A percentile compares a stretch with the other conserved stretches of the same genome.
Conservation (phyloP, 2,888 invertebrate species). For the Petrophora chlorosata region DNA sequence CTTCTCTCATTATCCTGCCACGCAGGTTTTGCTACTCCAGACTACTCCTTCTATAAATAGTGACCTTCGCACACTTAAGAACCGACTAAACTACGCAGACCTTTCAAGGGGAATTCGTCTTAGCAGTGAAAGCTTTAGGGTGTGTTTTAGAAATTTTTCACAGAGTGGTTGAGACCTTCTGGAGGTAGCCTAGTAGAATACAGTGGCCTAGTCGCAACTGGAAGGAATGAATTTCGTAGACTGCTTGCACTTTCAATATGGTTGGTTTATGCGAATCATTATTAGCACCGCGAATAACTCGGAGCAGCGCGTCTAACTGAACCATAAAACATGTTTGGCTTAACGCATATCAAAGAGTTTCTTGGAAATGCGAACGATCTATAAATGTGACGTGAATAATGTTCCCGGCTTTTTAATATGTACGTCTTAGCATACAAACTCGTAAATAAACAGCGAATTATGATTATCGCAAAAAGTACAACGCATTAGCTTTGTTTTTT, state of each 20-base stretch:
- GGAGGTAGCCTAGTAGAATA: slow-evolving; percentile 32
- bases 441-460: slow-evolving; percentile 29
- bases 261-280: slow-evolving; percentile 58
- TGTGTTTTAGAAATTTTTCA: slow-evolving; percentile 28
- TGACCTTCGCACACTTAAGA: slow-evolving; percentile 36
- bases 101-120: slow-evolving; percentile 38
- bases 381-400: slow-evolving; percentile 34
- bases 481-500: slow-evolving; percentile 19
- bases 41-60: slow-evolving; percentile 75
- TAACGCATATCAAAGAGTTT: slow-evolving; percentile 41
- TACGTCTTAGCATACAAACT: slow-evolving; percentile 13
- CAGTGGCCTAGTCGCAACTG: slow-evolving; percentile 72
- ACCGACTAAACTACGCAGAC: slow-evolving; percentile 37
- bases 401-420: slow-evolving; percentile 22
- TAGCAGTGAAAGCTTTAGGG: slow-evolving; percentile 32
- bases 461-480: slow-evolving; percentile 30
- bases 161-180: slow-evolving; percentile 32
- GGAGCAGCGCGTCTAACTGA: slow-evolving; percentile 33
- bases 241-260: slow-evolving; percentile 77
- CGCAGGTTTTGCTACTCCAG: slow-evolving; percentile 72
- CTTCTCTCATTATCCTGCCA: slow-evolving; percentile 68
- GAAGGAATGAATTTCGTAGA: slow-evolving; percentile 70
- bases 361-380: slow-evolving; percentile 37
- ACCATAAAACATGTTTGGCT: slow-evolving; percentile 38
- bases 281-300: slow-evolving; percentile 52